Percentiles rank a stretch among this genome's conserved stretches.
Evolutionary conservation across 2,113 vertebrate genomes (phyloP).

Genomic region (Psettodes erumei): DNA sequence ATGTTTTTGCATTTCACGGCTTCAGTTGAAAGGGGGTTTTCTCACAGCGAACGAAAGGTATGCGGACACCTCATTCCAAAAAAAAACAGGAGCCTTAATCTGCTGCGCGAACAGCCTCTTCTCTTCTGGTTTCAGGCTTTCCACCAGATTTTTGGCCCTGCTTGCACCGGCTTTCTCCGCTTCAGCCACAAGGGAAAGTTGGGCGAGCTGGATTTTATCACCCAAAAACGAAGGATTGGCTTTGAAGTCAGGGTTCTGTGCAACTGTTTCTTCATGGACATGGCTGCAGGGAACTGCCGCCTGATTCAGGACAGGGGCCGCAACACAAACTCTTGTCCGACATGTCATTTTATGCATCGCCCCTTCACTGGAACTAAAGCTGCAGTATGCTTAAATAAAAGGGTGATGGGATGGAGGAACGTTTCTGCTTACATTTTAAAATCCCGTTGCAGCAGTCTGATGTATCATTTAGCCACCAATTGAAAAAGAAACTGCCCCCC

Average conservation of each 20-base stretch:
- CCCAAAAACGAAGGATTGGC: background rate
- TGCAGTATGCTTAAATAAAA: background rate
- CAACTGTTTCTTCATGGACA: background rate
- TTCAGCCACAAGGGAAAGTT: background rate
- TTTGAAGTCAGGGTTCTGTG: slow-evolving; percentile 2
- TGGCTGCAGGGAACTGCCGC: slow-evolving; percentile 1
- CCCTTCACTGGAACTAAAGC: background rate
- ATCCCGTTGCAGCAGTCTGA: too few species aligned
- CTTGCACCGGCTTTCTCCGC: background rate
- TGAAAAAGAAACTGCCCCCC: too few species aligned
- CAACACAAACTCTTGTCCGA: background rate
- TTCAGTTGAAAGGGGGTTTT: background rate
- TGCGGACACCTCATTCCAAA: background rate
- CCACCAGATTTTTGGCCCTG: background rate
- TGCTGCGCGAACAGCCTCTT: background rate
- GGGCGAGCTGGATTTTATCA: background rate
- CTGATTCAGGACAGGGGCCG: background rate
- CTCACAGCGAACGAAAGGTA: slow-evolving; percentile 1
- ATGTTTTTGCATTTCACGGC: background rate
- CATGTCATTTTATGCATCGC: background rate
- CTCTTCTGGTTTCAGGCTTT: background rate
- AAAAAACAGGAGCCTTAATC: background rate
- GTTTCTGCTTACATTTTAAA: too few species aligned
- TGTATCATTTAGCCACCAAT: too few species aligned
- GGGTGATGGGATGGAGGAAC: too few species aligned